Percentiles rank a stretch among this genome's conserved stretches.
Evolutionary conservation across 1,140 invertebrate genomes (phyloP).

Genomic region (Apocrypta bakeri): DNA sequence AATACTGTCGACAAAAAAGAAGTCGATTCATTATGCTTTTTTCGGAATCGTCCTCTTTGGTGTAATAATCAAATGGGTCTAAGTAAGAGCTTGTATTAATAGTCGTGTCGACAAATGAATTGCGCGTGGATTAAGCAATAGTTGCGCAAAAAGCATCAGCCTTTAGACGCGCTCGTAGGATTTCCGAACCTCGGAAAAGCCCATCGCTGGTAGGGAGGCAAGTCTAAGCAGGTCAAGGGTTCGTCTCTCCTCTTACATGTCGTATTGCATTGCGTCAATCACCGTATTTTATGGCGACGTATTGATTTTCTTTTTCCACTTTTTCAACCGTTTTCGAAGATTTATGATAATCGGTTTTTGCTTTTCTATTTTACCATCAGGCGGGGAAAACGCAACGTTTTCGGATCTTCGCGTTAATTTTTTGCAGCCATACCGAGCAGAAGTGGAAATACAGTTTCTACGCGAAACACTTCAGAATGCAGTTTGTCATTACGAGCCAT

Average conservation of each 20-base stretch:
- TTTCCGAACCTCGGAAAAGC: not conserved
- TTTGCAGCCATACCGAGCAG: not conserved
- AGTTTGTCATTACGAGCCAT: slow-evolving; percentile 32
- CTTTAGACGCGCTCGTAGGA: no score
- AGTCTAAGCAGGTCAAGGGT: slow-evolving; percentile 11
- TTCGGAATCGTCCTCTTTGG: not conserved
- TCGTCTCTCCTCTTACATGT: not conserved
- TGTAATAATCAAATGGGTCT: not conserved
- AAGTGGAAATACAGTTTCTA: no score
- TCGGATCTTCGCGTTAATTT: not conserved
- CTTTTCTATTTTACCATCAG: not conserved
- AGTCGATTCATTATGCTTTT: not conserved
- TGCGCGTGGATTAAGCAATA: no score
- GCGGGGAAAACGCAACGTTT: not conserved
- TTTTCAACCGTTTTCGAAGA: not conserved
- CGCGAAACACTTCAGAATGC: not conserved
- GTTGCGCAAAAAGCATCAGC: no score
- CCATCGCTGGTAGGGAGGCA: not conserved
- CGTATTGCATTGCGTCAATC: not conserved
- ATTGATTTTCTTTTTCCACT: not conserved
- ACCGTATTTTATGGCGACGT: not conserved
- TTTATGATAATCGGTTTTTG: not conserved
- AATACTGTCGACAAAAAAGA: not conserved
- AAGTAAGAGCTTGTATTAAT: not conserved
- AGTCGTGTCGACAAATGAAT: not conserved